Evolutionary conservation across 2,113 vertebrate species (phyloP), one percentile per base, ranked within the genome.

Genomic region (Xenopus laevis): DNA sequence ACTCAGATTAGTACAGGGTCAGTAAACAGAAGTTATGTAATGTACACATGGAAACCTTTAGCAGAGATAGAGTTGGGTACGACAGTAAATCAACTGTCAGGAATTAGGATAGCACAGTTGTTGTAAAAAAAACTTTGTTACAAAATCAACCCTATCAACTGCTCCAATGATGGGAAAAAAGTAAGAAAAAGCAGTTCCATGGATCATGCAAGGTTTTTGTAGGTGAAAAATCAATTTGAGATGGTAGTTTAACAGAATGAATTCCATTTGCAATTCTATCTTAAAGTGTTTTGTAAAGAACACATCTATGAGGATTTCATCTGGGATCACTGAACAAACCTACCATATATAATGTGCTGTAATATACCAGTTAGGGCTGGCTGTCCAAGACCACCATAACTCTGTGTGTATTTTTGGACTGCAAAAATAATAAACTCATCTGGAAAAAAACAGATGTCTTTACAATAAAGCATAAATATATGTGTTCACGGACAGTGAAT

Each of bases 11-110:
- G 65, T 62, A 47, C 66, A 68, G 72, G 72, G 65, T 68, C 72
- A 68, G 65, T 75, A 68, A 52, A 68, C 72, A 68, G 44, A 47
- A 55, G 52, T 73, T 65, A 65, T 73, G 61, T 61, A 18, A 63
- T 55, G 59, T 76, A 67, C 66, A 76, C 66, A 69, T 76, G 47
- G 73, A 53, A 69, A 47, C 58, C 55, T 76, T 63, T 50, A 68
- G 23, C 30, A 53, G 13, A 21, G 16, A 50, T 17, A 61, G n/a
- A 27, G 33, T 17, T 63, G 33, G 74, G 52, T 8, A 65, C 57
- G 52, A n/a, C 52, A 69, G 74, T 76, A 76, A 76, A 75, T 75
- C 73, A 68, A 10, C 21, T 62, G 73, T 68, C 73, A 2, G 4
- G 23, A 2, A 62, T 68, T 46, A 55, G 58, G 61, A 75, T 63